These are phyloP conservation scores for Nemoura dubitans DNA, from an alignment of 2,888 invertebrate species.

Conservation along the genomic window DNA sequence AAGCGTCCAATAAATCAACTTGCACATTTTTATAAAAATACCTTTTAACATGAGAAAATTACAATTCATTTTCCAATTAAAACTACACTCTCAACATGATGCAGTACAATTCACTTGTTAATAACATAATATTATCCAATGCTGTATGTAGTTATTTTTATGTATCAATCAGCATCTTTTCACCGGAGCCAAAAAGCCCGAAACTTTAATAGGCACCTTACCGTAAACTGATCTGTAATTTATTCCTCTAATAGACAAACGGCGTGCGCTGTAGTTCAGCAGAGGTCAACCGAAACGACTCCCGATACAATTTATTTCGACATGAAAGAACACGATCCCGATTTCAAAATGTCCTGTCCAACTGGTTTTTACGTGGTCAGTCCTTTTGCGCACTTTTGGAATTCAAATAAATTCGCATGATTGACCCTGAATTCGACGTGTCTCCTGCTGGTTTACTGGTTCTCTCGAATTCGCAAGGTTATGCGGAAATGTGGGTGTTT, in stretches of 20 bases:
- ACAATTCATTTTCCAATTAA: background rate
- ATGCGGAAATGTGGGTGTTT: background rate
- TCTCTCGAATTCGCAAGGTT: background rate
- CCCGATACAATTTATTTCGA: too few relatives aligned
- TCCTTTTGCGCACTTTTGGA: background rate
- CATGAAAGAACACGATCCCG: background rate
- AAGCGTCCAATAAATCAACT: background rate
- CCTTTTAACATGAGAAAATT: background rate
- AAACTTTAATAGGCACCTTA: background rate
- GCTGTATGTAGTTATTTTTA: background rate
- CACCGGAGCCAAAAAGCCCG: background rate
- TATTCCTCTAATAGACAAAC: background rate
- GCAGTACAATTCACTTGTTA: background rate
- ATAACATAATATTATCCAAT: background rate
- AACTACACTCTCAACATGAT: background rate
- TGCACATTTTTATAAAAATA: background rate
- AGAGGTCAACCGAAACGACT: background rate
- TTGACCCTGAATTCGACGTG: background rate
- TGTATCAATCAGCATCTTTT: background rate
- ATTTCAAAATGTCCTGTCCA: background rate
- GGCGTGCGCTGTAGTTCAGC: background rate
- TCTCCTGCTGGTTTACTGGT: background rate
- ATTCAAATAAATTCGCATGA: background rate
- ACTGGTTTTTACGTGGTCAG: background rate
- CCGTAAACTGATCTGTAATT: background rate